Percentiles rank a stretch among this genome's conserved stretches.
phyloP scores from a whole-genome alignment of 2,113 vertebrate species.

The Felis catus region DNA sequence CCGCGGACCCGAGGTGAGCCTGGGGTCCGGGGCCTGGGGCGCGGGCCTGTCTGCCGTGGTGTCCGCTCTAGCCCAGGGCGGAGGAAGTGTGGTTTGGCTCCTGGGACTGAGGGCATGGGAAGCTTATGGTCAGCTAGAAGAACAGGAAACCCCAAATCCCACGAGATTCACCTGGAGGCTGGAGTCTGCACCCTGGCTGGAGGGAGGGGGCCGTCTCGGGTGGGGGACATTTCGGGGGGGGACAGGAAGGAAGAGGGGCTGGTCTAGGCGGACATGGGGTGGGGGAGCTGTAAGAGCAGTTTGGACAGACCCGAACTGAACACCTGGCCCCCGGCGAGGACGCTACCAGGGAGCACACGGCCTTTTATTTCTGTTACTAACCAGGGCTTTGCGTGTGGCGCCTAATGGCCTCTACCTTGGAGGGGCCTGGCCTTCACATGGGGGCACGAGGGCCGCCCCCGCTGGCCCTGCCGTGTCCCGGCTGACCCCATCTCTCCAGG shows the following conservation, averaged over 20 bases:
- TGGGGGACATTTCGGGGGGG: neutral
- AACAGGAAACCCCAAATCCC: neutral
- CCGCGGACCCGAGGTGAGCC: neutral
- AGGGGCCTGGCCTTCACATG: neutral
- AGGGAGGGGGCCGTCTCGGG: neutral
- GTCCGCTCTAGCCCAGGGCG: neutral
- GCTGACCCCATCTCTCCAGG: neutral
- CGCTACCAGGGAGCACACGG: neutral
- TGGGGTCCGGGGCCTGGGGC: neutral
- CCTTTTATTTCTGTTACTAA: neutral
- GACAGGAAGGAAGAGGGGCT: too few species aligned
- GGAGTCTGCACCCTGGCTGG: neutral
- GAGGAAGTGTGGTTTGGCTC: neutral
- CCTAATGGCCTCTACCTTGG: constrained; percentile 61
- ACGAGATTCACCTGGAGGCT: neutral
- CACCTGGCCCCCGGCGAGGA: constrained; percentile 70
- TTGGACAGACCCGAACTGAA: constrained; percentile 80
- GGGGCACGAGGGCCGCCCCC: neutral
- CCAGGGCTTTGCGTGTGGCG: constrained; percentile 75
- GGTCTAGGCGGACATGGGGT: neutral
- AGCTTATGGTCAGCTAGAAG: neutral
- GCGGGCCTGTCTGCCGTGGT: neutral
- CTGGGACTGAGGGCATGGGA: neutral
- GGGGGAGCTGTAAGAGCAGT: constrained; percentile 14
- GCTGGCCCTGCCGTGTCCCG: neutral